Conservation (phyloP, 2,797 vertebrate genomes). For the Etheostoma nigrum region DNA sequence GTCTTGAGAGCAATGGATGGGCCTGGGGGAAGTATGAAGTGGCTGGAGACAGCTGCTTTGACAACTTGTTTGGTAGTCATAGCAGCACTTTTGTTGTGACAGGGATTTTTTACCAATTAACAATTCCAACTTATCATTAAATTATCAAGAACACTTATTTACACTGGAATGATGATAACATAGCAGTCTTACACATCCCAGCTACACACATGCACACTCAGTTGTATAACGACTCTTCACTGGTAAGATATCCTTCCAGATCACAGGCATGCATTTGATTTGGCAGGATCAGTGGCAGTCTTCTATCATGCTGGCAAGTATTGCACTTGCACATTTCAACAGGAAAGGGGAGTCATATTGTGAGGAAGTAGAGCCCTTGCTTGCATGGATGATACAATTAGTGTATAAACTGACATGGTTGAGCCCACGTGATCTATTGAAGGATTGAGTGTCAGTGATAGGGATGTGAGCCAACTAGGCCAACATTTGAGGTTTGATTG, state of each 20-base stretch:
- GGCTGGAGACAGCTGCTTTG: not conserved
- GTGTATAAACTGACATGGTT: constrained; percentile 41
- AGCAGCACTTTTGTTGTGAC: not conserved
- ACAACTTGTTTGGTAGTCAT: not conserved
- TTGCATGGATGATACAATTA: constrained; percentile 57
- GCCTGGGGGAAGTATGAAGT: not conserved
- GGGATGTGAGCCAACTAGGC: constrained; percentile 55
- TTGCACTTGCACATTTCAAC: constrained; percentile 32
- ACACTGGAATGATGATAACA: constrained; percentile 15
- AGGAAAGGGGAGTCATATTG: constrained; percentile 40
- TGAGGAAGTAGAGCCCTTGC: constrained; percentile 22
- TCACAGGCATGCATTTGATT: constrained; percentile 32
- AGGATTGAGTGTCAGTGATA: constrained; percentile 53
- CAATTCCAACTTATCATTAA: not conserved
- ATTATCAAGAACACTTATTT: no score
- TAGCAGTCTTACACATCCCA: constrained; percentile 10
- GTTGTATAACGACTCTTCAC: constrained; percentile 12
- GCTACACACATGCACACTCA: constrained; percentile 7
- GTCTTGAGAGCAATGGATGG: not conserved
- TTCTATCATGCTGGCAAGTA: constrained; percentile 37
- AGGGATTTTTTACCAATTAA: not conserved
- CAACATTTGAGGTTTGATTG: constrained; percentile 69
- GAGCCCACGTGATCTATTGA: constrained; percentile 50
- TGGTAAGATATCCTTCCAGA: constrained; percentile 25
- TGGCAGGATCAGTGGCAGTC: constrained; percentile 22